Base-by-base conservation (phyloP, 2,888 invertebrate species). In the Dascillus cervinus region DNA sequence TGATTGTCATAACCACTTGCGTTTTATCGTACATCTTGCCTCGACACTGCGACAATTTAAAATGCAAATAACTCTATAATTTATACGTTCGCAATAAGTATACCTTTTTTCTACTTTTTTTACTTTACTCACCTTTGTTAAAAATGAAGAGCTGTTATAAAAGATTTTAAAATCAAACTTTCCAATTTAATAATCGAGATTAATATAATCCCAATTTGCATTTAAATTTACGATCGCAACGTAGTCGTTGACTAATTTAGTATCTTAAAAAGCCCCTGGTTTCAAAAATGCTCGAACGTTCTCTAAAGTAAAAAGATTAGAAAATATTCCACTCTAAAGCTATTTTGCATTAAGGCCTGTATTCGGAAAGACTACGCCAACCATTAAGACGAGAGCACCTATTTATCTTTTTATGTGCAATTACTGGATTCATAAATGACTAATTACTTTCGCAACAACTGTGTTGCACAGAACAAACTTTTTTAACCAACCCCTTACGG, bases 351-450 rank as follows among this genome's bases (percentile, higher is more conserved):
- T n/a, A 55, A 54, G 52, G 53, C 32, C 43, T 41, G 37, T 43
- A 49, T 50, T 55, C 50, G 29, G 40, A 36, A 37, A 44, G 37
- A 40, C 40, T 36, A n/a, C 42, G 37, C 36, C 40, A 47, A 48
- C 56, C 58, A 60, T 61, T 60, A 59, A 57, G 53, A 52, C 50
- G 43, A 48, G 51, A 56, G 58, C 56, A 54, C 57, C 58, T 62
- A 62, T 62, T 64, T 62, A 64, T 64, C 62, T 62, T 62, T 62
- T 64, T 62, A 62, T 60, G 61, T 54, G 61, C 61, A 62, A 64
- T 62, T 64, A 62, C 63, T 55, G 58, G 58, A 56, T 60, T 60
- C 62, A 61, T 64, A 62, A 62, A 62, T 64, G 62, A 62, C 61
- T 64, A 64, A 64, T 64, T 62, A 59, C 58, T 51, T 55, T 49